These are phyloP conservation scores for Psilopsiagon aurifrons DNA, from an alignment of 2,113 vertebrate genomes.

Conservation along the genomic window DNA sequence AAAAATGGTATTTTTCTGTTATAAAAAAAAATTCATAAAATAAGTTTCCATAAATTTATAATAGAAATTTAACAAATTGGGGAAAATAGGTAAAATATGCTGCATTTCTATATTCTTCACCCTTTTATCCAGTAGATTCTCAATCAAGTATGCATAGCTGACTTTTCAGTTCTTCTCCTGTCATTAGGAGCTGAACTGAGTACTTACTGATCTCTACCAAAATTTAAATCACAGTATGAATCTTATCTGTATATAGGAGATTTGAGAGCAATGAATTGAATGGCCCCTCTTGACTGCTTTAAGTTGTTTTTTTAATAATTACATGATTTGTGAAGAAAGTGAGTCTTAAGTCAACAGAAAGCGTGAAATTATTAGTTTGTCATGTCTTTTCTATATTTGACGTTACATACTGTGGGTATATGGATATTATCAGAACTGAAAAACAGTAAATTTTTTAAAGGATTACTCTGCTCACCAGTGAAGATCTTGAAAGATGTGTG, in stretches of 20 bases:
- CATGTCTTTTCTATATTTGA: not conserved
- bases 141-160: not conserved
- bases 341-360: not conserved
- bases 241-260: not conserved
- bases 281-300: not conserved
- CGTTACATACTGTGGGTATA: too few species aligned
- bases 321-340: not conserved
- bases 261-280: not conserved
- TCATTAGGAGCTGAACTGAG: not conserved
- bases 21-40: not conserved
- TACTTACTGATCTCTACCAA: not conserved
- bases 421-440: not conserved
- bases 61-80: not conserved
- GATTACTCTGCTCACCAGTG: not conserved
- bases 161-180: not conserved
- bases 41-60: not conserved
- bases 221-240: not conserved
- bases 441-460: not conserved
- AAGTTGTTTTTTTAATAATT: not conserved
- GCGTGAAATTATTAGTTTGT: fast-evolving
- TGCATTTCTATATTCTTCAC: not conserved
- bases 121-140: not conserved
- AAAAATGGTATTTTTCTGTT: not conserved
- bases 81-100: too few species aligned
- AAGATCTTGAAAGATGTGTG: not conserved